These are phyloP conservation scores for Ochotona princeps DNA, from an alignment of 2,113 vertebrate species.

Conservation along the genomic window DNA sequence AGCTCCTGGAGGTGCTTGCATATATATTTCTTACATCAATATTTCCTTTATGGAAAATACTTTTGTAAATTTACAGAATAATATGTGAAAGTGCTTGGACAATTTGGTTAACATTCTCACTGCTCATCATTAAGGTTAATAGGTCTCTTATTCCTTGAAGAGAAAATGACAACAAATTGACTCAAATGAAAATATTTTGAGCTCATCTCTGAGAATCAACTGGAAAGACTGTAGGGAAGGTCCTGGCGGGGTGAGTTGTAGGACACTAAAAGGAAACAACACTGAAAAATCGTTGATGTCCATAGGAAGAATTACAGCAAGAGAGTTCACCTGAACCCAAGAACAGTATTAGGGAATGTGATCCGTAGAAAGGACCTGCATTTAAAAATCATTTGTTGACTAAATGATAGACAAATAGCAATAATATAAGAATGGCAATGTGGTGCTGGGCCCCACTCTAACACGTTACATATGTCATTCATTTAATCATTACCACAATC, in stretches of 20 bases:
- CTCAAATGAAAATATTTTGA: not conserved
- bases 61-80: not conserved
- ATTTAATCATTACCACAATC: not conserved
- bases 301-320: not conserved
- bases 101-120: not conserved
- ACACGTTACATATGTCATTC: not conserved
- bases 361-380: not conserved
- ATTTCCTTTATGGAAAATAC: not conserved
- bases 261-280: not conserved
- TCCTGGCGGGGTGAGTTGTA: not conserved
- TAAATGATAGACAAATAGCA: not conserved
- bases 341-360: not conserved
- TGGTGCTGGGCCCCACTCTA: not conserved
- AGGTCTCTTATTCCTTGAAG: not conserved
- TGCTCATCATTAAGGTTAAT: not conserved
- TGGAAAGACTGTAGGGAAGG: not conserved
- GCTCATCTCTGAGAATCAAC: not conserved
- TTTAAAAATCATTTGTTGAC: not conserved
- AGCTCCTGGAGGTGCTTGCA: not conserved
- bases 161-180: not conserved
- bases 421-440: not conserved
- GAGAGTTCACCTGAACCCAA: not conserved
- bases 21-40: not conserved
- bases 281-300: not conserved
- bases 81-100: not conserved